Percentiles rank a stretch among this genome's conserved stretches.
phyloP scores from a whole-genome alignment of 2,797 vertebrate species.

The Sebastes steindachneri region DNA sequence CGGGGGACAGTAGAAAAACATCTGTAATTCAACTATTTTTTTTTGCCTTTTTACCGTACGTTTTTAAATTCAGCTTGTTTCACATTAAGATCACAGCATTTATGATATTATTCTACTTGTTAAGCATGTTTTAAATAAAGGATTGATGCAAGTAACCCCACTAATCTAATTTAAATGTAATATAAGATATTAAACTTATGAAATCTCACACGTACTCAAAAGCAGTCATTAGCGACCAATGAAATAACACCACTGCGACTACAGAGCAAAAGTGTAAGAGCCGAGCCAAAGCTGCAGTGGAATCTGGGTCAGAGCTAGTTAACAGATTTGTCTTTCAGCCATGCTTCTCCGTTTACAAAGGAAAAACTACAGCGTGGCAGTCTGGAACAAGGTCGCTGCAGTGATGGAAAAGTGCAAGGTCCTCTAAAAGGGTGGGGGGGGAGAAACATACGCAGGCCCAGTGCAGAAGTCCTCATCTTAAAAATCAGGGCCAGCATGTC shows the following conservation, averaged over 20 bases:
- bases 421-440: background rate
- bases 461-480: background rate
- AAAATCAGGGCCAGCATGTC: background rate
- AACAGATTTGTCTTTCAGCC: slow-evolving; percentile 67
- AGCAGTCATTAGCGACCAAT: background rate
- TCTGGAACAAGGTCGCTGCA: slow-evolving; percentile 60
- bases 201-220: background rate
- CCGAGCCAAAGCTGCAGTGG: slow-evolving; percentile 54
- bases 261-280: slow-evolving; percentile 8
- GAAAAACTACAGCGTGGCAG: slow-evolving; percentile 76
- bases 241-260: slow-evolving; percentile 10
- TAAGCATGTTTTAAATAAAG: background rate
- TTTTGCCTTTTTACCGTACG: background rate
- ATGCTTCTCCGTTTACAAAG: slow-evolving; percentile 52
- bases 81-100: background rate
- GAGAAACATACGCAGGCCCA: background rate
- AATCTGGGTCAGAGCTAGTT: slow-evolving; percentile 78
- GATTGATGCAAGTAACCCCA: background rate
- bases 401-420: slow-evolving; percentile 36
- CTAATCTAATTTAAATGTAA: background rate
- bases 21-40: background rate
- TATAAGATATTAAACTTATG: background rate
- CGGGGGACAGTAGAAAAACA: background rate
- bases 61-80: background rate
- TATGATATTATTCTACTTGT: background rate